These are phyloP conservation scores for Picus viridis DNA, from an alignment of 2,797 vertebrate species.

Conservation along the genomic window DNA sequence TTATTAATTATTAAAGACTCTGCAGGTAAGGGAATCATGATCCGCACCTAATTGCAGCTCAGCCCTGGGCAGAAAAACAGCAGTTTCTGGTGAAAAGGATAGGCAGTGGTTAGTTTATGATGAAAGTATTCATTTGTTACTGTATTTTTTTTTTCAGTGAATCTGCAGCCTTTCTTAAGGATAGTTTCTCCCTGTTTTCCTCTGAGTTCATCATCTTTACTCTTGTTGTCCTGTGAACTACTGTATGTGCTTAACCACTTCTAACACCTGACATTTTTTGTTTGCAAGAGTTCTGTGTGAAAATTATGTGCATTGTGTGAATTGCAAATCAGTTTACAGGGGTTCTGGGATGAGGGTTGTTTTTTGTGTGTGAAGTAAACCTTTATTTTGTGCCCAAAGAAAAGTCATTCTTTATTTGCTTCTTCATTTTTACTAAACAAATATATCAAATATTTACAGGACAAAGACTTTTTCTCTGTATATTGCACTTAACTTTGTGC, in stretches of 20 bases:
- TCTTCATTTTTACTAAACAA: background rate
- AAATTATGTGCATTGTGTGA: background rate
- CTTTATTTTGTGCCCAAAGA: background rate
- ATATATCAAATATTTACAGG: background rate
- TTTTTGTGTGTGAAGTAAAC: background rate
- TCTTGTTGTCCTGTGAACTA: background rate
- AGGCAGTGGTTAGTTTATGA: background rate
- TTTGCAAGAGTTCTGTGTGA: background rate
- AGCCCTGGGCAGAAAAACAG: background rate
- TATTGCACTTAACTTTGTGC: background rate
- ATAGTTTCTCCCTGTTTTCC: background rate
- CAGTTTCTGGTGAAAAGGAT: background rate
- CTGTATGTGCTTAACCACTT: background rate
- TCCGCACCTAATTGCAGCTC: background rate
- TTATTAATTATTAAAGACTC: background rate
- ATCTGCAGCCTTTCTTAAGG: constrained; percentile 28
- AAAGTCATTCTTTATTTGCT: background rate
- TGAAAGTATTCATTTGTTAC: background rate
- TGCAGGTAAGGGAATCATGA: background rate
- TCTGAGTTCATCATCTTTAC: background rate
- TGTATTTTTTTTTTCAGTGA: background rate
- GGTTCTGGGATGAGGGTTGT: background rate
- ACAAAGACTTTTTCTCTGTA: background rate
- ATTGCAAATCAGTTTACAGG: background rate
- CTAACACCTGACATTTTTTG: background rate